Evolutionary conservation across 1,140 invertebrate genomes (phyloP).

Genomic region (Diabrotica undecimpunctata): DNA sequence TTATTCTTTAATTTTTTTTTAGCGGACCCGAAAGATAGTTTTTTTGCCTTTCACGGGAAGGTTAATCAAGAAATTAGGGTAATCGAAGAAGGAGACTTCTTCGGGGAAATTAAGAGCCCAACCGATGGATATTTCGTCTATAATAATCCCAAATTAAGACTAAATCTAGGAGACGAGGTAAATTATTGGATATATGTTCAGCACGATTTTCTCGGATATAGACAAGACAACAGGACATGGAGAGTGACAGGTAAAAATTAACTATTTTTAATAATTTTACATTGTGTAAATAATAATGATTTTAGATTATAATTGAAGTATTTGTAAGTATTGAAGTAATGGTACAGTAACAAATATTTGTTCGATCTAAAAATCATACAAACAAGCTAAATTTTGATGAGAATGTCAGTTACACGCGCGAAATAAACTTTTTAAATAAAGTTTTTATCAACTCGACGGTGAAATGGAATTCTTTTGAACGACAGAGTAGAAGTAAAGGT

Average conservation of each 20-base stretch:
- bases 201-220: slow-evolving; percentile 36
- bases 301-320: too few relatives aligned
- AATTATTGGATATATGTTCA: slow-evolving; percentile 45
- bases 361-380: too few relatives aligned
- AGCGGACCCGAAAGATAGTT: slow-evolving; percentile 19
- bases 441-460: too few relatives aligned
- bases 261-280: not conserved
- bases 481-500: too few relatives aligned
- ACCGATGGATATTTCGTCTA: slow-evolving; percentile 36
- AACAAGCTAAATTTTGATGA: too few relatives aligned
- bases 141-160: slow-evolving; percentile 28
- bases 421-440: too few relatives aligned
- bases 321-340: too few relatives aligned
- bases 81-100: slow-evolving; percentile 36
- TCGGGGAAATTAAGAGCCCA: slow-evolving; percentile 29
- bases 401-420: too few relatives aligned
- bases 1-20: too few relatives aligned
- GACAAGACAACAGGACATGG: slow-evolving; percentile 35
- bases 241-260: slow-evolving; percentile 31
- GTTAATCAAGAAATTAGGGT: slow-evolving; percentile 32
- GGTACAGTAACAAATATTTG: too few relatives aligned
- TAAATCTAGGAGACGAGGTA: slow-evolving; percentile 37
- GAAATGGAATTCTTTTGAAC: too few relatives aligned
- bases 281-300: not conserved
- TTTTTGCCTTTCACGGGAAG: slow-evolving; percentile 43